phyloP scores from a whole-genome alignment of 2,888 invertebrate species.

The Pristionchus fissidentatus region DNA sequence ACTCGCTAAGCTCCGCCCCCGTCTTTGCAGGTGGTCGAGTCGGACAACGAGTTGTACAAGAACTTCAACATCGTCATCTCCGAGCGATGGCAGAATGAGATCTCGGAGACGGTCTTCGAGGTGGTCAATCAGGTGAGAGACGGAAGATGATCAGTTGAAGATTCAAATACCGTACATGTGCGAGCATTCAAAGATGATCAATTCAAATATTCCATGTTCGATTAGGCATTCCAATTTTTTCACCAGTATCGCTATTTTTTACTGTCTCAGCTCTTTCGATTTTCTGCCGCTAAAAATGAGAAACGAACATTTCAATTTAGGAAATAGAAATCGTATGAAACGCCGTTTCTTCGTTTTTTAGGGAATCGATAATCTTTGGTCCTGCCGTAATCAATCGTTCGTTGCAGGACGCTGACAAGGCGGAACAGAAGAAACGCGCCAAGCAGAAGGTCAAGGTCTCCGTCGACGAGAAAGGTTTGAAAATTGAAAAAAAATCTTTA shows the following conservation, averaged over 20 bases:
- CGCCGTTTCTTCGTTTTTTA: no score
- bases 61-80: conserved; percentile 98
- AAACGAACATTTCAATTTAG: no score
- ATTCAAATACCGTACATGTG: not conserved
- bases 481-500: not conserved
- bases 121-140: conserved; percentile 54
- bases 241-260: no score
- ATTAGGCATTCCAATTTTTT: no score
- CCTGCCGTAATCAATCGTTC: conserved; percentile 5
- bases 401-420: conserved; percentile 90
- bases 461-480: conserved; percentile 90
- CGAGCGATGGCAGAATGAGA: conserved; percentile 98
- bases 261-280: no score
- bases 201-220: not conserved
- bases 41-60: conserved; percentile 97
- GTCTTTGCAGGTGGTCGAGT: conserved; percentile 86
- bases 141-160: not conserved
- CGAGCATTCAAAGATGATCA: not conserved
- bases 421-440: conserved; percentile 91
- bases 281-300: no score
- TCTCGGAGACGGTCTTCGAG: conserved; percentile 81
- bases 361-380: not conserved
- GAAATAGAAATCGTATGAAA: no score
- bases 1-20: no score
- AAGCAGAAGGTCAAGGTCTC: conserved; percentile 95